Evolutionary conservation across 2,113 vertebrate genomes (phyloP), one percentile per base, ranked within the genome.

Genomic region (Caranx melampygus): DNA sequence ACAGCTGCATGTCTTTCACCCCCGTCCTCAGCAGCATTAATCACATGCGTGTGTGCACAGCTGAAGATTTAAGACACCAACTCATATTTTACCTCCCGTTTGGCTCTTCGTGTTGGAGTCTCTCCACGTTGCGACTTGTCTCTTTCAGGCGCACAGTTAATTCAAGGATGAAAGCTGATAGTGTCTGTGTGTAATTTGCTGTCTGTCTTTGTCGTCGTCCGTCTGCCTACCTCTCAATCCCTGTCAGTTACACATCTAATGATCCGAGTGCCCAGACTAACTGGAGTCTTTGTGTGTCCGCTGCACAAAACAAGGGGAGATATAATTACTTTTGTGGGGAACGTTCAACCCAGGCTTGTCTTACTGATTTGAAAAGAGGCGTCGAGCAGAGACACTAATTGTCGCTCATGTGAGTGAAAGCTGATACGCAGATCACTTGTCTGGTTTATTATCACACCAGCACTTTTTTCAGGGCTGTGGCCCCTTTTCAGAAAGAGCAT

Each of bases 251-350:
- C 83, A 54, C 63, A 13, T 78, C 88, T 77, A 3, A 83, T 61
- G 51, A 66, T 51, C 4, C 4, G 3, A 79, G 80, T 54, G 83
- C 70, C 45, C 69, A 84, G 90, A 89, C 90, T 76, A 87, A 79
- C 88, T 91, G 88, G 86, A 90, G 85, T 86, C 87, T 86, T 82
- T 85, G 85, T 85, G 78, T 33, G 79, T 80, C 61, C 20, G 21
- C 77, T 20, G 65, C 8, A 49, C 81, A 63, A 87, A 87, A 88
- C 78, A 81, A 84, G 62, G 18, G 11, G 14, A 79, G 71, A 80
- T 79, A 65, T 87, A 44, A 83, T 87, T 91, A 82, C 75, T 75
- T 72, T 21, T 83, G 85, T 63, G 85, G 83, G 69, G 62, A 82
- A 69, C 81, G 79, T 16, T 83, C 70, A 75, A 54, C 66, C 74